Evolutionary conservation across 2,888 invertebrate genomes (phyloP).

Genomic region (Phortica okadai): DNA sequence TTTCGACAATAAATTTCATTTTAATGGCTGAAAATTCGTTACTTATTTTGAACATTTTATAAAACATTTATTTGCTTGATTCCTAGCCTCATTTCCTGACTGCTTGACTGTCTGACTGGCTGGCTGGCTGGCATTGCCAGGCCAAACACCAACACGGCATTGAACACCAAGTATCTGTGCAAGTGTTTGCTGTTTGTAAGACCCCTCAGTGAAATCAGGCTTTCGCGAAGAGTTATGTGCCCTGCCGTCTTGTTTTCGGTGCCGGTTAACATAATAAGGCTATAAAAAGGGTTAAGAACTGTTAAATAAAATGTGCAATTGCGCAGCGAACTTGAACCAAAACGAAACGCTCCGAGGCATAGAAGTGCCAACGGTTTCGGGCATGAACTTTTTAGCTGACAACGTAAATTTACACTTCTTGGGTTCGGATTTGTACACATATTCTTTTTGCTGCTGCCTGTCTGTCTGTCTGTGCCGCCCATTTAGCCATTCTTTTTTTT

Average conservation of each 20-base stretch:
- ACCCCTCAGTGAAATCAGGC: slow-evolving; percentile 16
- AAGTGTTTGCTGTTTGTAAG: background rate
- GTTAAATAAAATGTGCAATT: slow-evolving; percentile 65
- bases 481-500: background rate
- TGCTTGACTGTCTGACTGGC: background rate
- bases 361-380: slow-evolving; percentile 27
- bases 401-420: slow-evolving; percentile 62
- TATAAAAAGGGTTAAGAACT: slow-evolving; percentile 64
- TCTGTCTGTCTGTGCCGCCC: background rate
- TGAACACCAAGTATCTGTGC: background rate
- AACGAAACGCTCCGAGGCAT: background rate
- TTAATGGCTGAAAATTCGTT: slow-evolving; percentile 65
- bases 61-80: slow-evolving; percentile 72
- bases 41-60: slow-evolving; percentile 64
- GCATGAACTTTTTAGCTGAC: slow-evolving; percentile 49
- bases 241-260: slow-evolving; percentile 14
- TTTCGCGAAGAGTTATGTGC: slow-evolving; percentile 21
- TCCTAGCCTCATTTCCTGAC: slow-evolving; percentile 67
- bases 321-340: slow-evolving; percentile 27
- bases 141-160: background rate
- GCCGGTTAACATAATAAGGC: slow-evolving; percentile 58
- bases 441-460: background rate
- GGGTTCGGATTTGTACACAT: background rate
- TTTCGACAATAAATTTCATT: slow-evolving; percentile 67
- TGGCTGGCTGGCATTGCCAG: background rate